Percentiles rank a stretch among this genome's conserved stretches.
These are phyloP conservation scores for Cheilinus undulatus DNA, from an alignment of 2,113 vertebrate species.

Conservation along the genomic window DNA sequence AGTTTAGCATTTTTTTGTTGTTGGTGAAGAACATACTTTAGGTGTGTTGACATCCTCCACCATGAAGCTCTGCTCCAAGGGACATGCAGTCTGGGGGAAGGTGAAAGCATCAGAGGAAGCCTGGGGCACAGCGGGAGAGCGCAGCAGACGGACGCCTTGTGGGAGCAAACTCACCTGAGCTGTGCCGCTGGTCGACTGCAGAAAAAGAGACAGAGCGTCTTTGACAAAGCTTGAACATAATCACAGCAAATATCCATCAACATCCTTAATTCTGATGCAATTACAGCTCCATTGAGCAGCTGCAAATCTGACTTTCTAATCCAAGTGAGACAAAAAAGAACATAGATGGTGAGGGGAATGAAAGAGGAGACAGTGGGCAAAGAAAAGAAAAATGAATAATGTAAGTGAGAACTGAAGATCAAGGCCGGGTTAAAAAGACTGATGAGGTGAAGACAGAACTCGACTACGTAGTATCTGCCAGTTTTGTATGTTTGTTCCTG, in stretches of 20 bases:
- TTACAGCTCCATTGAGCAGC: not conserved
- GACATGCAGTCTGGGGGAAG: slow-evolving; percentile 85
- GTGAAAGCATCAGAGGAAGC: slow-evolving; percentile 88
- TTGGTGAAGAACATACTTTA: slow-evolving; percentile 84
- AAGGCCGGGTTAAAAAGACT: slow-evolving; percentile 45
- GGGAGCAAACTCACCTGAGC: slow-evolving; percentile 86
- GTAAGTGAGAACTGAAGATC: slow-evolving; percentile 53
- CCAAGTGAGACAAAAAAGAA: slow-evolving; percentile 7
- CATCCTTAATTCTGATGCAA: slow-evolving; percentile 12
- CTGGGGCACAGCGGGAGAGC: slow-evolving; percentile 87
- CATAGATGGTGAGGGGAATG: slow-evolving; percentile 20
- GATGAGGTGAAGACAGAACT: slow-evolving; percentile 37
- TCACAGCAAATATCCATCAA: slow-evolving; percentile 1
- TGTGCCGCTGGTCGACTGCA: slow-evolving; percentile 85
- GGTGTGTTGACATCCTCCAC: slow-evolving; percentile 95
- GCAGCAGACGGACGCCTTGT: slow-evolving; percentile 87
- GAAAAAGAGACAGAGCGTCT: not conserved
- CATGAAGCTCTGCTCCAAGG: slow-evolving; percentile 89
- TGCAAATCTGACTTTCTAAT: slow-evolving; percentile 37
- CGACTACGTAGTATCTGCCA: not conserved
- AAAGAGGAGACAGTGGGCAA: slow-evolving; percentile 30
- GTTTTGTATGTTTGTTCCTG: slow-evolving; percentile 41
- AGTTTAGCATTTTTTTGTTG: not conserved
- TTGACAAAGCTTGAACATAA: slow-evolving; percentile 14
- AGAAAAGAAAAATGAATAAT: slow-evolving; percentile 62